Evolutionary conservation across 2,113 vertebrate genomes (phyloP).

Genomic region (Piaya cayana): DNA sequence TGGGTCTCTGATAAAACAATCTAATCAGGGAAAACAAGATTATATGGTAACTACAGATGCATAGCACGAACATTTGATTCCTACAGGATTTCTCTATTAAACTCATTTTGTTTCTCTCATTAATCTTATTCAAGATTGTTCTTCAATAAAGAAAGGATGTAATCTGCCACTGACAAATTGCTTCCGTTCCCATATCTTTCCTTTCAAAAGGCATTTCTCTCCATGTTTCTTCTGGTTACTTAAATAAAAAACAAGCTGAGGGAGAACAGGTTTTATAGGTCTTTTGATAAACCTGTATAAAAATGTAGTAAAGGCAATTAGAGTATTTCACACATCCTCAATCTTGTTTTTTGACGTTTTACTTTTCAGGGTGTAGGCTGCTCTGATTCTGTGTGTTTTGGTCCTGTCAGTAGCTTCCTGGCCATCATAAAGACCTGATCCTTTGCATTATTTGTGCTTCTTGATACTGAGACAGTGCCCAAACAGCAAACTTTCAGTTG

Average conservation of each 20-base stretch:
- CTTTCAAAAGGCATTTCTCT: not conserved
- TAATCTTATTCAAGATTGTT: conserved; percentile 44
- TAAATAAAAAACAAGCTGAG: not conserved
- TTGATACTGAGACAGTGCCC: not conserved
- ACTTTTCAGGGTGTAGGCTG: not conserved
- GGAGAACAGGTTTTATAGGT: not conserved
- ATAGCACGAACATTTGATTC: not conserved
- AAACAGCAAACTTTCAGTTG: not conserved
- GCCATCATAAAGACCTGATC: not conserved
- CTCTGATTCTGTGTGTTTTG: not conserved
- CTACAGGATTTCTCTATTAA: conserved; percentile 16
- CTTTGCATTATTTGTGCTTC: not conserved
- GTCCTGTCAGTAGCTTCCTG: not conserved
- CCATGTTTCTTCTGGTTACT: not conserved
- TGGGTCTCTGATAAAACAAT: not conserved
- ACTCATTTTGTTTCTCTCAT: conserved; percentile 13
- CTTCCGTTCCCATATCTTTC: not conserved
- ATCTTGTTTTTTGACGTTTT: not conserved
- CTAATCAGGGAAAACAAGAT: conserved; percentile 37
- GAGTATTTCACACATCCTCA: not conserved
- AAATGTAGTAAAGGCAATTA: not conserved
- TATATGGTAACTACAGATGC: not conserved
- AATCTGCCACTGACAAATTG: conserved; percentile 37
- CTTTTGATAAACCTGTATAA: not conserved
- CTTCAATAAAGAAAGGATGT: conserved; percentile 1